Percentiles rank a stretch among this genome's conserved stretches.
phyloP scores from a whole-genome alignment of 2,113 vertebrate genomes.

The Crotalus tigris region DNA sequence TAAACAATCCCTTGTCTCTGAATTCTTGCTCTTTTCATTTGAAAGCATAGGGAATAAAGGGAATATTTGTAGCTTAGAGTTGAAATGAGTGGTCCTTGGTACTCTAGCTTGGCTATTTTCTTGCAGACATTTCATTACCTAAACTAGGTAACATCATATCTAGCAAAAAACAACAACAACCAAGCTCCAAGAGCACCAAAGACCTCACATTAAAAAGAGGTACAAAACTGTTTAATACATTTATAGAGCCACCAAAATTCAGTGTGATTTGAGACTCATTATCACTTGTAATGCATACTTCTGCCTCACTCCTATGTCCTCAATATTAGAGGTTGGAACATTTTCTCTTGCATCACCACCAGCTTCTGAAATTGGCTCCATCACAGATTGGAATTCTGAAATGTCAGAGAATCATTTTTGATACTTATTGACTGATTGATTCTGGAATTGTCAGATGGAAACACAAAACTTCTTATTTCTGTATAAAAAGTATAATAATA shows the following conservation, averaged over 20 bases:
- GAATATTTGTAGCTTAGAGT: background rate
- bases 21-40: background rate
- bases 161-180: too few relatives aligned
- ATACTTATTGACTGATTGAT: background rate
- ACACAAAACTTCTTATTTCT: background rate
- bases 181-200: background rate
- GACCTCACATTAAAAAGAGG: background rate
- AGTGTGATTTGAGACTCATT: background rate
- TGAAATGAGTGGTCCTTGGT: background rate
- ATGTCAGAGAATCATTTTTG: background rate
- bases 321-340: background rate
- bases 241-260: background rate
- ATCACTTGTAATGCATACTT: background rate
- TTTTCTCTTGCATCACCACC: background rate
- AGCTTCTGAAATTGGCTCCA: background rate
- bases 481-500: background rate
- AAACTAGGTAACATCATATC: too few relatives aligned
- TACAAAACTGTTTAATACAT: background rate
- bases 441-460: background rate
- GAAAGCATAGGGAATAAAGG: background rate
- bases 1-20: background rate
- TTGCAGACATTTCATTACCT: background rate
- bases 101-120: background rate
- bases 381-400: background rate
- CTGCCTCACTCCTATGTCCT: background rate